Percentiles rank a stretch among this genome's conserved stretches.
Conservation (phyloP, 2,797 vertebrate species). For the Emydoidea blandingii region DNA sequence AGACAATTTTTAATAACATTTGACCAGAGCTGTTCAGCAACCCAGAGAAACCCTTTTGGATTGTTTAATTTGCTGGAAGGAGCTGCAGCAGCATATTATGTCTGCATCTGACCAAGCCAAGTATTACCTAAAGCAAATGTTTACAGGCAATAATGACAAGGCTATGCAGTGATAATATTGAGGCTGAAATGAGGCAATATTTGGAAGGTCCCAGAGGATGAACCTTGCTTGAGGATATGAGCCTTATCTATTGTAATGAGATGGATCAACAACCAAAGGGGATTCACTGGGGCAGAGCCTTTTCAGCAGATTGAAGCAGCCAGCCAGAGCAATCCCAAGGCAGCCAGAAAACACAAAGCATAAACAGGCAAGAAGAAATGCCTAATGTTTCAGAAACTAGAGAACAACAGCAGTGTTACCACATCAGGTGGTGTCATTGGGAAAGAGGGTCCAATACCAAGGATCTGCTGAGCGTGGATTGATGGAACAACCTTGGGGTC, state of each 20-base stretch:
- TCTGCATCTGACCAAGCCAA: conserved; percentile 6
- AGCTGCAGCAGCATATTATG: not conserved
- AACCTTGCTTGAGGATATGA: not conserved
- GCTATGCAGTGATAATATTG: not conserved
- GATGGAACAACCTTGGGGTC: rapidly evolving
- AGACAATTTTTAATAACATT: not conserved
- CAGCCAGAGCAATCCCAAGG: not conserved
- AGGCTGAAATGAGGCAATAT: not conserved
- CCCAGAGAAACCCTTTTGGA: not conserved
- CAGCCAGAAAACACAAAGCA: not conserved
- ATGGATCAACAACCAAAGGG: not conserved
- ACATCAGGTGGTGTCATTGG: not conserved
- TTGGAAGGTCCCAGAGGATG: not conserved
- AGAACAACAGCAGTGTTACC: not conserved
- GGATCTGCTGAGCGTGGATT: not conserved
- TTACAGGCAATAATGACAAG: not conserved
- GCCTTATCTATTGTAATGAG: not conserved
- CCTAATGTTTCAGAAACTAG: not conserved
- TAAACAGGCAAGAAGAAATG: not conserved
- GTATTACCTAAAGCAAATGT: not conserved
- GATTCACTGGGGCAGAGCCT: not conserved
- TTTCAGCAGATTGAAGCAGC: not conserved
- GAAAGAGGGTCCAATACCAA: not conserved
- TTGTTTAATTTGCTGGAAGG: not conserved
- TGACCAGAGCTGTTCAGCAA: not conserved